Evolutionary conservation across 2,113 vertebrate genomes (phyloP).

Genomic region (Forbesichthys papilliferus): DNA sequence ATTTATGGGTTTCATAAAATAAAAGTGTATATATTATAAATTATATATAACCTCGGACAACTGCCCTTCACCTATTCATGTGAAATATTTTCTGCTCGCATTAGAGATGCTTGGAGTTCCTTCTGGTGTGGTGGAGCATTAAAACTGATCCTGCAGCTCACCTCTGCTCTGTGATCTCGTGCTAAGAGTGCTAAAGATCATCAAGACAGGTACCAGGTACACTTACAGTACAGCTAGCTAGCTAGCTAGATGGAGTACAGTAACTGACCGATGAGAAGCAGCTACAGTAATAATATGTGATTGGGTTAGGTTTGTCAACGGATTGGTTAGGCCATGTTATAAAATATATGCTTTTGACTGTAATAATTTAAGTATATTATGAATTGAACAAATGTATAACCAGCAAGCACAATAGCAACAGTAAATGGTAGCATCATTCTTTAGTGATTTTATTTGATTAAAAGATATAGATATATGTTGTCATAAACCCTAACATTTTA

Average conservation of each 20-base stretch:
- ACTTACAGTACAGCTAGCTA: slow-evolving; percentile 3
- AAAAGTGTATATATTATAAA: background rate
- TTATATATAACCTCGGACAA: background rate
- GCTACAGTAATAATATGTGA: background rate
- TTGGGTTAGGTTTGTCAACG: background rate
- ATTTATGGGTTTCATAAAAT: background rate
- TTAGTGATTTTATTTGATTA: too few relatives aligned
- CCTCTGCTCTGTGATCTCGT: slow-evolving; percentile 2
- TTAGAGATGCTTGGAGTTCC: background rate
- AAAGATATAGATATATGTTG: too few relatives aligned
- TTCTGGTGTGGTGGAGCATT: background rate
- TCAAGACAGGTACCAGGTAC: background rate
- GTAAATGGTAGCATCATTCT: too few relatives aligned
- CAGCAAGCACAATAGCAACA: too few relatives aligned
- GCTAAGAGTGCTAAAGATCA: background rate
- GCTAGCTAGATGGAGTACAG: background rate
- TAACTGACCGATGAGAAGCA: background rate
- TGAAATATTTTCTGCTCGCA: background rate
- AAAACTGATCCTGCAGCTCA: slow-evolving; percentile 7
- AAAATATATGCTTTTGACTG: too few relatives aligned
- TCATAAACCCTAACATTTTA: too few relatives aligned
- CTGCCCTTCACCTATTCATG: background rate
- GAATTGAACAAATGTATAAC: too few relatives aligned
- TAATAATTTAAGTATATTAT: too few relatives aligned
- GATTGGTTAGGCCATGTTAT: too few relatives aligned